A percentile compares a stretch with the other conserved stretches of the same genome.
Evolutionary conservation across 2,888 invertebrate species (phyloP).

Genomic region (Chrysolina oricalcia): DNA sequence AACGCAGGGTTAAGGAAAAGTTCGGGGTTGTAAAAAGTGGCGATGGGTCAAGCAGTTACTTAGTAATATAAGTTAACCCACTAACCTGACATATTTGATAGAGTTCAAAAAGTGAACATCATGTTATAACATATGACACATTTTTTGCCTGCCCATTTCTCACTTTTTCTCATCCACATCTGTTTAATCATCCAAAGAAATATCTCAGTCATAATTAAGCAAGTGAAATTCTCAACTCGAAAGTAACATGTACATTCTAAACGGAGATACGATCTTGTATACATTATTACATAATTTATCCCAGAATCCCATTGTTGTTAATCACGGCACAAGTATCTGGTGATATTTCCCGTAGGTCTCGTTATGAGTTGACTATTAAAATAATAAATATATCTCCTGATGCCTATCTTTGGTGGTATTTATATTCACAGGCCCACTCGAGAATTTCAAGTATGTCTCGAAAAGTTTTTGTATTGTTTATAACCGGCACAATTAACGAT

Average conservation of each 20-base stretch:
- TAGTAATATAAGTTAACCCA: too few relatives aligned
- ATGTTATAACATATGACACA: too few relatives aligned
- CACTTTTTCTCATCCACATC: too few relatives aligned
- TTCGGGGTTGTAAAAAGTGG: too few relatives aligned
- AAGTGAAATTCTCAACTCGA: not conserved
- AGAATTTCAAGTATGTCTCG: slow-evolving; percentile 47
- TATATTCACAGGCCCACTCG: slow-evolving; percentile 45
- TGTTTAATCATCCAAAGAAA: too few relatives aligned
- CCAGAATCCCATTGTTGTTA: slow-evolving; percentile 8
- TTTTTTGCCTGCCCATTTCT: too few relatives aligned
- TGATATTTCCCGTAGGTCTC: slow-evolving; percentile 35
- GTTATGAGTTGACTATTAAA: slow-evolving; percentile 41
- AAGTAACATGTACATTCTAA: not conserved
- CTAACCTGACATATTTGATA: too few relatives aligned
- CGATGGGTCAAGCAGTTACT: too few relatives aligned
- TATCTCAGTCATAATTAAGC: too few relatives aligned
- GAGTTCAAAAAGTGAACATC: too few relatives aligned
- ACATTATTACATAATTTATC: slow-evolving; percentile 2
- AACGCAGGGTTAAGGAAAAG: too few relatives aligned
- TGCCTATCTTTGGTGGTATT: slow-evolving; percentile 41
- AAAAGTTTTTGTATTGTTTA: slow-evolving; percentile 47
- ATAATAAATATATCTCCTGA: slow-evolving; percentile 45
- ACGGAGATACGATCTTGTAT: not conserved
- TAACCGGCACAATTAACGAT: slow-evolving; percentile 48
- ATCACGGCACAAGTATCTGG: slow-evolving; percentile 27